These are phyloP conservation scores for Drosophila tripunctata DNA, from an alignment of 2,888 invertebrate species.

Conservation along the genomic window DNA sequence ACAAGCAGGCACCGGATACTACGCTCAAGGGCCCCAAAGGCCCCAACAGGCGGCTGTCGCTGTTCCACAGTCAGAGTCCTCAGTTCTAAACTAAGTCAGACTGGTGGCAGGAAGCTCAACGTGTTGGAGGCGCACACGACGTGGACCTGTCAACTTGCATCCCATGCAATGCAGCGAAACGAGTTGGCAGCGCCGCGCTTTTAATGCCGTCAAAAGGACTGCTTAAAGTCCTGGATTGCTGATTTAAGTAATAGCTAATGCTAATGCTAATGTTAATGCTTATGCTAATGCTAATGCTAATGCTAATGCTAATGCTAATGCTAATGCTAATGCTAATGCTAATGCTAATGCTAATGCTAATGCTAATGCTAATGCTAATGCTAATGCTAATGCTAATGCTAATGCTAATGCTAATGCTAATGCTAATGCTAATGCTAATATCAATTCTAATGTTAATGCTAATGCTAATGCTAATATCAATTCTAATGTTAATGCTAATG, in stretches of 20 bases:
- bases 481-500: conserved; percentile 1
- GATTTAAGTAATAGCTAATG: background rate
- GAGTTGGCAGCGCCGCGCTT: conserved; percentile 36
- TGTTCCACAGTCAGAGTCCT: background rate
- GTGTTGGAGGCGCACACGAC: conserved; percentile 28
- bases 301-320: background rate
- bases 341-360: conserved; percentile 2
- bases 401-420: conserved; percentile 1
- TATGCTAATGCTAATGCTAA: background rate
- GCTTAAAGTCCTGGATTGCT: background rate
- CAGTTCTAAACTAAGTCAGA: background rate
- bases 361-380: conserved; percentile 4
- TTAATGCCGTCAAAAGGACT: background rate
- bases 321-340: conserved; percentile 4
- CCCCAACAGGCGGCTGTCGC: background rate
- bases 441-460: background rate
- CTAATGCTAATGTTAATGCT: background rate
- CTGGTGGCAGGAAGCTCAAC: conserved; percentile 28
- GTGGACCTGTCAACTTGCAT: conserved; percentile 39
- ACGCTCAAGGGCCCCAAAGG: background rate
- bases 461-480: background rate
- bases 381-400: conserved; percentile 3
- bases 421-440: background rate
- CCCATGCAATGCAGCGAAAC: conserved; percentile 20
- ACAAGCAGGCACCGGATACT: background rate